Conservation (phyloP, 92 coral and sea anemone species). For the Phenganax stokvisi region DNA sequence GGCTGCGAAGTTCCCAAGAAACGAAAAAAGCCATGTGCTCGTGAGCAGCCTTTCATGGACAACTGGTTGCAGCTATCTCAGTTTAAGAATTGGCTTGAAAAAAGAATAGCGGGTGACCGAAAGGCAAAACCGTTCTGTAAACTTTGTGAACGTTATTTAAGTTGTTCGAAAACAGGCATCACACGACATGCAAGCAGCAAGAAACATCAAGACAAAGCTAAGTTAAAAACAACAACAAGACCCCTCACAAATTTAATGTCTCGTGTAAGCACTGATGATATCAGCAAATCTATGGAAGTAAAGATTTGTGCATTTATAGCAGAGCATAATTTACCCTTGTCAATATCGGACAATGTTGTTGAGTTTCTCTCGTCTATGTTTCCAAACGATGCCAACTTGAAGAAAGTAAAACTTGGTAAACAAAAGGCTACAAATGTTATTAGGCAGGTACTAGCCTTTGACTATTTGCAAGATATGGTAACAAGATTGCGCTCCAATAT, state of each 20-base stretch:
- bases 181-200: slow-evolving; percentile 14
- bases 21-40: background rate
- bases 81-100: background rate
- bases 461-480: slow-evolving; percentile 16
- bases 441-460: slow-evolving; percentile 1
- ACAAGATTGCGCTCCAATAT: slow-evolving; percentile 1
- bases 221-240: background rate
- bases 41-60: slow-evolving; percentile 7
- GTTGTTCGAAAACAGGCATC: background rate
- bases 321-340: slow-evolving; percentile 8
- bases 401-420: slow-evolving; percentile 21
- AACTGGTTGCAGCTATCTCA: slow-evolving; percentile 10
- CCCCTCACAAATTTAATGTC: background rate
- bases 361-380: background rate
- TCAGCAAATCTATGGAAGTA: background rate
- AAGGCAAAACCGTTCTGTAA: background rate
- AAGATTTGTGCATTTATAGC: slow-evolving; percentile 3
- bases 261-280: background rate
- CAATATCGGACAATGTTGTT: background rate
- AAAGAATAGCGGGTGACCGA: background rate
- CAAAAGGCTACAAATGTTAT: slow-evolving; percentile 16
- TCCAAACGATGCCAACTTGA: slow-evolving; percentile 1
- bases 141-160: slow-evolving; percentile 1
- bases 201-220: background rate
- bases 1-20: background rate